phyloP scores from a whole-genome alignment of 2,888 invertebrate species.

The Cantharis rustica region DNA sequence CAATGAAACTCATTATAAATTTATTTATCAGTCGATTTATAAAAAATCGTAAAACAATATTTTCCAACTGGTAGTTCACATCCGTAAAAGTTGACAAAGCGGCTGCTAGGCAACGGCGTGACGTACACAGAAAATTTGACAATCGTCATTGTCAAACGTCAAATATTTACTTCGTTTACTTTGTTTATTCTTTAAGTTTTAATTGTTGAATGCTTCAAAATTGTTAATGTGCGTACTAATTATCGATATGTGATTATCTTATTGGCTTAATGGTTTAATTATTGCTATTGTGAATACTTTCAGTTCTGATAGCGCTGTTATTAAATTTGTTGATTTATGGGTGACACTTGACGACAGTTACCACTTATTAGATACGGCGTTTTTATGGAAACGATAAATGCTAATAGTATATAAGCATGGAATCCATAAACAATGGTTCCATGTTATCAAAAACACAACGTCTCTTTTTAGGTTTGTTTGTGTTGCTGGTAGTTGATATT shows the following conservation, averaged over 20 bases:
- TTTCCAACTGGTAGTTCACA: conserved; percentile 12
- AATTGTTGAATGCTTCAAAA: not conserved
- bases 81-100: conserved; percentile 3
- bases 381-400: not conserved
- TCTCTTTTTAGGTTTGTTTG: conserved; percentile 81
- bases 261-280: not conserved
- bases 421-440: conserved; percentile 45
- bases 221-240: not conserved
- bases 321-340: not conserved
- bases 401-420: conserved; percentile 37
- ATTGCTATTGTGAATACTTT: not conserved
- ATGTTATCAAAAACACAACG: conserved; percentile 71
- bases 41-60: conserved; percentile 5
- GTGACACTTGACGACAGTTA: not conserved
- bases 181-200: not conserved
- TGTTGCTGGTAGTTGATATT: conserved; percentile 88
- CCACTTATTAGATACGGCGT: not conserved
- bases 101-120: conserved; percentile 15
- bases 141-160: not conserved
- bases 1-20: conserved; percentile 37
- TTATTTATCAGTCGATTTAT: conserved; percentile 9
- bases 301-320: not conserved
- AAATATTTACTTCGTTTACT: not conserved
- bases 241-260: not conserved
- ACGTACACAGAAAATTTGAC: not conserved